Evolutionary conservation across 37 sponge, comb jelly and placozoan genomes (phyloP).

Genomic region (Ephydatia muelleri): DNA sequence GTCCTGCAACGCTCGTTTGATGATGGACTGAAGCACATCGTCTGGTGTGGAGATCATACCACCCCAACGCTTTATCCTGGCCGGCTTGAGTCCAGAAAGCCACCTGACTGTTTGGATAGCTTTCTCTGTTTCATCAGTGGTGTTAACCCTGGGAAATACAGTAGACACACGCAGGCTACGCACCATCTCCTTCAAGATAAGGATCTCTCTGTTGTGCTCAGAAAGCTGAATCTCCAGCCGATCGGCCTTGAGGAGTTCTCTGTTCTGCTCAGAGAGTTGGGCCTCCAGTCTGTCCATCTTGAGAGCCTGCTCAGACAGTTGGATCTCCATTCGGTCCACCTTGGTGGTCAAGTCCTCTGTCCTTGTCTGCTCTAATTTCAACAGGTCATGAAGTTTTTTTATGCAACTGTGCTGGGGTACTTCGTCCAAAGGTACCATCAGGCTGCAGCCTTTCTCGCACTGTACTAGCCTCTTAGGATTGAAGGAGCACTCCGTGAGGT

Average conservation of each 20-base stretch:
- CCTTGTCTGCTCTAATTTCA: constrained; percentile 43
- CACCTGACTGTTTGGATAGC: constrained; percentile 73
- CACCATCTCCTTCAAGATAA: constrained; percentile 76
- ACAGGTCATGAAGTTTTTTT: constrained; percentile 53
- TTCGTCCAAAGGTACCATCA: constrained; percentile 82
- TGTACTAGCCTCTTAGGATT: constrained; percentile 90
- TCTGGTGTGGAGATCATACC: constrained; percentile 98
- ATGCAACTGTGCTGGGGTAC: constrained; percentile 81
- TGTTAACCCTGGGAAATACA: constrained; percentile 7
- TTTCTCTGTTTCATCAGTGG: constrained; percentile 71
- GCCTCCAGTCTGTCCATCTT: too few relatives aligned
- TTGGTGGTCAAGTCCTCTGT: constrained; percentile 24
- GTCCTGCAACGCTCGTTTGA: constrained; percentile 81
- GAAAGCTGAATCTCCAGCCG: constrained; percentile 45
- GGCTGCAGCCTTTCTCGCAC: constrained; percentile 90
- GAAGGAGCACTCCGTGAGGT: constrained; percentile 77
- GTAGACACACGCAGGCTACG: constrained; percentile 62
- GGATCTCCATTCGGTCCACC: constrained; percentile 14
- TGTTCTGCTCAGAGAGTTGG: too few relatives aligned
- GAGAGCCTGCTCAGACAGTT: too few relatives aligned
- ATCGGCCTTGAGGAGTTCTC: too few relatives aligned
- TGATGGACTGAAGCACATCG: constrained; percentile 86
- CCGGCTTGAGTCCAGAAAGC: constrained; percentile 68
- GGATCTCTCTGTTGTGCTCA: constrained; percentile 68
- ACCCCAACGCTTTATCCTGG: constrained; percentile 88